Evolutionary conservation across 2,888 invertebrate species (phyloP).

Genomic region (Apotomis betuletana): DNA sequence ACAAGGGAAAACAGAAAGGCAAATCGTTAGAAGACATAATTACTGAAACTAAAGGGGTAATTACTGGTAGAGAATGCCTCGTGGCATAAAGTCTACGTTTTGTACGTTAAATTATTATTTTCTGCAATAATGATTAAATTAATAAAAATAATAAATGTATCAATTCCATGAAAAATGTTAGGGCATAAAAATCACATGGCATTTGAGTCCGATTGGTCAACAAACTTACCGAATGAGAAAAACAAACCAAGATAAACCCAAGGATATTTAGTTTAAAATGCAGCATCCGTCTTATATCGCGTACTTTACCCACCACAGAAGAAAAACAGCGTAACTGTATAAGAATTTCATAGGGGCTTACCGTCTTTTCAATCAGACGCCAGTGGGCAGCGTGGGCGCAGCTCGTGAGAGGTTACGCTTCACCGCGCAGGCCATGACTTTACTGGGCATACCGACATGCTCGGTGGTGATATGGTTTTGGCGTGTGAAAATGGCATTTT

Average conservation of each 20-base stretch:
- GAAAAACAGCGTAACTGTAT: not conserved
- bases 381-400: slow-evolving; percentile 30
- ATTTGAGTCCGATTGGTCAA: too few relatives aligned
- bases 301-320: not conserved
- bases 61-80: too few relatives aligned
- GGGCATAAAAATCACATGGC: too few relatives aligned
- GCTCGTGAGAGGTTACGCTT: slow-evolving; percentile 43
- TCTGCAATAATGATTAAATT: too few relatives aligned
- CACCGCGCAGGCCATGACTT: slow-evolving; percentile 39
- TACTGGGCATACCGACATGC: slow-evolving; percentile 26
- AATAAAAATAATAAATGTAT: too few relatives aligned
- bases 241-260: not conserved
- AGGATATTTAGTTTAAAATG: not conserved
- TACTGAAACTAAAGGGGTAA: too few relatives aligned
- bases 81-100: too few relatives aligned
- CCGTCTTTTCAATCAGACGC: not conserved
- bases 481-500: slow-evolving; percentile 30
- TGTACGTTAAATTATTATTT: too few relatives aligned
- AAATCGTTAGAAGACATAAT: too few relatives aligned
- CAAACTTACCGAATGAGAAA: too few relatives aligned
- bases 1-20: too few relatives aligned
- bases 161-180: too few relatives aligned
- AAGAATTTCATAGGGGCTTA: not conserved
- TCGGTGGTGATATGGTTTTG: slow-evolving; percentile 25
- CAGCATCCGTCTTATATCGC: not conserved